phyloP scores from a whole-genome alignment of 2,888 invertebrate species.

The Cerastis rubricosa region DNA sequence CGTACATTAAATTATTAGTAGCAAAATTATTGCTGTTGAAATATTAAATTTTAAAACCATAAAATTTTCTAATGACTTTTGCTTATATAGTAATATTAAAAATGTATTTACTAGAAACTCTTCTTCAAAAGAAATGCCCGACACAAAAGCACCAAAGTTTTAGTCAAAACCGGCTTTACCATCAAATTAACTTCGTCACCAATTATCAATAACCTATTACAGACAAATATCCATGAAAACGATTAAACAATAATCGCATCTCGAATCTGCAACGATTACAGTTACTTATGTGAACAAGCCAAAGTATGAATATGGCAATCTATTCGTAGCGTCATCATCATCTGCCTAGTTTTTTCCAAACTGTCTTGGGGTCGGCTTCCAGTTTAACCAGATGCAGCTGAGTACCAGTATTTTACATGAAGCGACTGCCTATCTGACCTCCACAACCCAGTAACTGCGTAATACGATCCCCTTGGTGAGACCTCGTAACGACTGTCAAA shows the following conservation, averaged over 20 bases:
- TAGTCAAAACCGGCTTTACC: slow-evolving; percentile 46
- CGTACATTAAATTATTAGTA: background rate
- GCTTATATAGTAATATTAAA: background rate
- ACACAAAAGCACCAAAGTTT: slow-evolving; percentile 56
- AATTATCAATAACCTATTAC: slow-evolving; percentile 50
- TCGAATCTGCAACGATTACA: slow-evolving; percentile 60
- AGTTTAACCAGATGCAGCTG: too few species aligned
- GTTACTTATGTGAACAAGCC: slow-evolving; percentile 56
- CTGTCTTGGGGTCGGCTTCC: too few species aligned
- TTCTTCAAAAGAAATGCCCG: slow-evolving; percentile 12
- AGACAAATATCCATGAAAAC: slow-evolving; percentile 51
- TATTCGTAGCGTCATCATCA: too few species aligned
- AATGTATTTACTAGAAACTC: background rate
- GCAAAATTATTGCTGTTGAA: background rate
- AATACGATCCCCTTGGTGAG: too few species aligned
- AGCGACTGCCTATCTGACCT: too few species aligned
- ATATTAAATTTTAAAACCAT: background rate
- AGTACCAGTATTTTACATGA: too few species aligned
- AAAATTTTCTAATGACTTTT: slow-evolving; percentile 1
- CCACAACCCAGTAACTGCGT: too few species aligned
- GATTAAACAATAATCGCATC: slow-evolving; percentile 62
- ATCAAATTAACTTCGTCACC: slow-evolving; percentile 48
- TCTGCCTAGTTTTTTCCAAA: too few species aligned
- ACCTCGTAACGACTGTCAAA: too few species aligned
- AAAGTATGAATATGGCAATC: slow-evolving; percentile 16